These are phyloP conservation scores for Chrysaora quinquecirrha DNA, from an alignment of 30 jellyfish, hydroid and myxozoan species.

Conservation along the genomic window DNA sequence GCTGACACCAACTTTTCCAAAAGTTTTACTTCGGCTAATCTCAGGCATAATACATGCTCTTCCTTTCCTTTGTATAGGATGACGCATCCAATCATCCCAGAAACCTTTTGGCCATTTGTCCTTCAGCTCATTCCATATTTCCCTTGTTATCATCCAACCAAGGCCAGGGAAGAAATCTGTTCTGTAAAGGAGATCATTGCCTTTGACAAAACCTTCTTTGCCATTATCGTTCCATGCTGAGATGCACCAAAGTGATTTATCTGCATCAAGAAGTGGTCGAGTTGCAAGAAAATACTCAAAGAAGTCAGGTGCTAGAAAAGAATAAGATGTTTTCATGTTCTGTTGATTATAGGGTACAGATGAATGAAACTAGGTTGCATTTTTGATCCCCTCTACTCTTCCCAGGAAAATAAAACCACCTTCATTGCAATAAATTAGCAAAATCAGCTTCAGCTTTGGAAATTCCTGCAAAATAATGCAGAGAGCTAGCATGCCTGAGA, in stretches of 20 bases:
- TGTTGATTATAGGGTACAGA: too few species aligned
- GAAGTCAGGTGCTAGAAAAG: conserved; percentile 92
- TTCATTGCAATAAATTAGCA: too few species aligned
- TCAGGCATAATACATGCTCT: conserved; percentile 97
- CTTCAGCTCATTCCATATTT: conserved; percentile 85
- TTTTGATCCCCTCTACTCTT: too few species aligned
- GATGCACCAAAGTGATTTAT: conserved; percentile 83
- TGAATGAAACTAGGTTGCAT: too few species aligned
- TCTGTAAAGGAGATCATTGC: conserved; percentile 73
- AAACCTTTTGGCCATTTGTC: conserved; percentile 98
- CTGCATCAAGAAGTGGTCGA: conserved; percentile 88
- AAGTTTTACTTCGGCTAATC: conserved; percentile 93
- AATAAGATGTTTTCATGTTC: too few species aligned
- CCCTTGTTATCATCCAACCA: conserved; percentile 96
- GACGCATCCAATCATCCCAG: conserved; percentile 99
- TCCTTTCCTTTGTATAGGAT: conserved; percentile 84
- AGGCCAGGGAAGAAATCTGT: conserved; percentile 99
- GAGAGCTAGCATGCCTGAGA: too few species aligned
- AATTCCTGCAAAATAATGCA: too few species aligned
- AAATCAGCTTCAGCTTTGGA: too few species aligned
- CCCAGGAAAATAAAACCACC: too few species aligned
- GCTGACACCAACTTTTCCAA: conserved; percentile 98
- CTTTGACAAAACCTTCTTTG: conserved; percentile 80
- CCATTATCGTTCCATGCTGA: conserved; percentile 99
- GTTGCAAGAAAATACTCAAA: conserved; percentile 97